These are phyloP conservation scores for Phortica variegata DNA, from an alignment of 1,140 invertebrate species.

Conservation along the genomic window DNA sequence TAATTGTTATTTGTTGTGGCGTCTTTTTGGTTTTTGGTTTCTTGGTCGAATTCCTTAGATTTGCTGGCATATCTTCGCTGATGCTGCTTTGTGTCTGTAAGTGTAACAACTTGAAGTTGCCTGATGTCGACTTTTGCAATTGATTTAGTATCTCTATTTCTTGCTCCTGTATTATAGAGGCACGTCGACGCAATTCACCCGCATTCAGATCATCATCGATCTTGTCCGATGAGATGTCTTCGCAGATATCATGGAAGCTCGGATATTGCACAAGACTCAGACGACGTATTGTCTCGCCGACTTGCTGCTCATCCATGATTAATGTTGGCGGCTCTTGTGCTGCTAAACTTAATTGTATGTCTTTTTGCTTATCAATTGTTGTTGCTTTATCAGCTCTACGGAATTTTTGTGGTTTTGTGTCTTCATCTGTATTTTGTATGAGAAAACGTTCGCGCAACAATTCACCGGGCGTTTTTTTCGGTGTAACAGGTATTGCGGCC, in stretches of 20 bases:
- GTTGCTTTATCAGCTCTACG: background rate
- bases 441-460: slow-evolving; percentile 74
- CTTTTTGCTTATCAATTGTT: slow-evolving; percentile 7
- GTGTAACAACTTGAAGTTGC: slow-evolving; percentile 44
- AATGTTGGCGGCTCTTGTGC: background rate
- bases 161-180: slow-evolving; percentile 52
- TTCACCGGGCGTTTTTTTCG: slow-evolving; percentile 67
- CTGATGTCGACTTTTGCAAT: slow-evolving; percentile 44
- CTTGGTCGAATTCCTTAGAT: too few relatives aligned
- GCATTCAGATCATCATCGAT: slow-evolving; percentile 61
- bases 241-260: slow-evolving; percentile 61
- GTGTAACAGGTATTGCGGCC: slow-evolving; percentile 31
- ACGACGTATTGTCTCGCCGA: slow-evolving; percentile 33
- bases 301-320: slow-evolving; percentile 18
- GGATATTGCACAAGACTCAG: slow-evolving; percentile 54
- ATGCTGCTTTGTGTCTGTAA: slow-evolving; percentile 41
- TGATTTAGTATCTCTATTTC: slow-evolving; percentile 49
- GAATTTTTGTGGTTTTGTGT: background rate
- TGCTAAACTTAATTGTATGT: background rate
- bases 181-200: slow-evolving; percentile 49
- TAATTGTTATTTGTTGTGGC: slow-evolving; percentile 29
- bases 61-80: too few relatives aligned
- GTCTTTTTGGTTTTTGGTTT: slow-evolving; percentile 43
- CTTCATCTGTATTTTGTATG: slow-evolving; percentile 62
- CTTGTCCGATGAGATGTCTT: slow-evolving; percentile 59